Conservation (phyloP, 53 echinoderm and acorn worm genomes). For the Astropecten irregularis region DNA sequence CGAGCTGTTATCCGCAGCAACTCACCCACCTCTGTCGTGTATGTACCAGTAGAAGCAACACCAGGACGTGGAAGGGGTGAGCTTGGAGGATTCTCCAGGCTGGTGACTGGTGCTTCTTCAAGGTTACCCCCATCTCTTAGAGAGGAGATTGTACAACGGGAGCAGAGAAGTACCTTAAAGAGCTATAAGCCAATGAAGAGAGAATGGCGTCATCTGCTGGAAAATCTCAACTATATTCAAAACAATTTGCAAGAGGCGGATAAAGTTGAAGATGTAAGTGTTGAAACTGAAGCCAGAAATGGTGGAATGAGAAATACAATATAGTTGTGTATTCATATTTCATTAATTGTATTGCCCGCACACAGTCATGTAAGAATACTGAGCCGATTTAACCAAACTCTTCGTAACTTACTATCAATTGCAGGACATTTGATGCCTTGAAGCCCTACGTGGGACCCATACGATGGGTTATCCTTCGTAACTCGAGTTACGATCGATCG, state of each 20-base stretch:
- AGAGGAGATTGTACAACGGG: conserved; percentile 77
- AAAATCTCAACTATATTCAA: conserved; percentile 58
- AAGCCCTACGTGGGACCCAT: too few species aligned
- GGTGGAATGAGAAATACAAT: background rate
- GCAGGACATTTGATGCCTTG: too few species aligned
- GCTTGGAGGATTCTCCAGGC: background rate
- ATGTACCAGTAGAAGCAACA: background rate
- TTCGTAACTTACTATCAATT: too few species aligned
- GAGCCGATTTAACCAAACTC: too few species aligned
- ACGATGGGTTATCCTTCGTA: too few species aligned
- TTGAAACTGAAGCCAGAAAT: background rate
- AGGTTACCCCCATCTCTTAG: conserved; percentile 69
- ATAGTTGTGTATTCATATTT: too few species aligned
- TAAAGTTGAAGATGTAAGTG: conserved; percentile 67
- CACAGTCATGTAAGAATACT: too few species aligned
- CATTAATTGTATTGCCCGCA: too few species aligned
- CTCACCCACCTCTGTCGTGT: background rate
- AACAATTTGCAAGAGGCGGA: conserved; percentile 68
- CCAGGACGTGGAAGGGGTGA: background rate
- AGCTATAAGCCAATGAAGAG: conserved; percentile 45
- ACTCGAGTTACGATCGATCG: too few species aligned
- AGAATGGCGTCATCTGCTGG: conserved; percentile 63
- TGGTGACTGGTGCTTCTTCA: background rate
- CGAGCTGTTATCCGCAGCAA: conserved; percentile 42
- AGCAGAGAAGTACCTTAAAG: conserved; percentile 32